Conservation (phyloP, 2,113 vertebrate species). For the Scophthalmus maximus region DNA sequence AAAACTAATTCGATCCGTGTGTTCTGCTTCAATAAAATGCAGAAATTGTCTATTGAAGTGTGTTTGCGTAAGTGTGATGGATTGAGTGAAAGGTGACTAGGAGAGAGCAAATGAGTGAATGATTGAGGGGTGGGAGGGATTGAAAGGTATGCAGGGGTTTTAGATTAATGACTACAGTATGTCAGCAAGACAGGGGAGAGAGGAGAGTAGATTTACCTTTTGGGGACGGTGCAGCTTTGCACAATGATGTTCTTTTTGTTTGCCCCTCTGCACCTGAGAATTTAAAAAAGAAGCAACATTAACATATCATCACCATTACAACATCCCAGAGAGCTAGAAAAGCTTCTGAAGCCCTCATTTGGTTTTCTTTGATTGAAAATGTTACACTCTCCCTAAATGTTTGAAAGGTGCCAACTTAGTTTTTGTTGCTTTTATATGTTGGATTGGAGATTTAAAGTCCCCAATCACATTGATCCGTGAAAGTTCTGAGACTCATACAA, state of each 20-base stretch:
- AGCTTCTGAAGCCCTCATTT: neutral
- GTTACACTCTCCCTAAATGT: neutral
- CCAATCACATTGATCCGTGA: too few relatives aligned
- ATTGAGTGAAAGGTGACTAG: constrained; percentile 48
- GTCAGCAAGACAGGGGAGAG: constrained; percentile 34
- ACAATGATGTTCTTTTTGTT: constrained; percentile 45
- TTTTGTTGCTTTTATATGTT: too few relatives aligned
- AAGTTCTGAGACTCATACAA: neutral
- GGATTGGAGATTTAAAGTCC: too few relatives aligned
- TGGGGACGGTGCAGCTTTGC: constrained; percentile 54
- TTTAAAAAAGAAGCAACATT: constrained; percentile 5
- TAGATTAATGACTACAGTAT: constrained; percentile 62
- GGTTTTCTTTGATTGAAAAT: constrained; percentile 6
- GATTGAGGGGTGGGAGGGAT: constrained; percentile 40
- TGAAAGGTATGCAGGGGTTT: constrained; percentile 47
- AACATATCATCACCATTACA: neutral
- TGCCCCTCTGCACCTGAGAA: constrained; percentile 73
- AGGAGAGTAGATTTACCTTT: constrained; percentile 73
- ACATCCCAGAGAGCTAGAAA: constrained; percentile 5
- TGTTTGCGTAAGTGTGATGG: constrained; percentile 40
- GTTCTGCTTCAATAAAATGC: constrained; percentile 31
- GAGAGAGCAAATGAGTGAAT: constrained; percentile 32
- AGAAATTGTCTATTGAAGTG: constrained; percentile 35
- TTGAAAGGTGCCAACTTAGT: neutral
- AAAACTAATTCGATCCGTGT: constrained; percentile 29